Evolutionary conservation across 2,888 invertebrate species (phyloP).

Genomic region (Oeneis ivallda): DNA sequence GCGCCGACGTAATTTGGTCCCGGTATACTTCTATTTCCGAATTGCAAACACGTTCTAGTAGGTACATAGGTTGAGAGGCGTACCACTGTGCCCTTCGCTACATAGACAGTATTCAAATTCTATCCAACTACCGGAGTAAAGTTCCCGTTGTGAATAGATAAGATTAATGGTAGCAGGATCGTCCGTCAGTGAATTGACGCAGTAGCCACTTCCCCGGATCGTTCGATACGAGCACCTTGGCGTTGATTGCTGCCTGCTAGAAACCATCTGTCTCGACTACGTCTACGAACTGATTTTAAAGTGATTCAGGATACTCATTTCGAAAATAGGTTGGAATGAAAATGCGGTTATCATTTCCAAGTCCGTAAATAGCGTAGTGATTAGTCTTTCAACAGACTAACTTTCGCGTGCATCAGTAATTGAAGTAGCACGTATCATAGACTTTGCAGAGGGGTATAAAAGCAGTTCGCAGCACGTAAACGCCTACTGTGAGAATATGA

Average conservation of each 20-base stretch:
- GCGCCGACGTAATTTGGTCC: slow-evolving; percentile 39
- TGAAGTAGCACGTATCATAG: slow-evolving; percentile 45
- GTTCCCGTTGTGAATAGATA: slow-evolving; percentile 66
- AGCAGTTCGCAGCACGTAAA: slow-evolving; percentile 41
- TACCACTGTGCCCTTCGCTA: slow-evolving; percentile 44
- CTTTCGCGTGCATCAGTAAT: slow-evolving; percentile 48
- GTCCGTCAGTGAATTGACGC: slow-evolving; percentile 53
- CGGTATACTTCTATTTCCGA: slow-evolving; percentile 45
- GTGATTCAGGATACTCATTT: slow-evolving; percentile 35
- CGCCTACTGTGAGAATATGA: slow-evolving; percentile 40
- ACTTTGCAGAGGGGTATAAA: slow-evolving; percentile 35
- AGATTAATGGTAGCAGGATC: slow-evolving; percentile 63
- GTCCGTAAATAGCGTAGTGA: slow-evolving; percentile 47
- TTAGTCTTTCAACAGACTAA: slow-evolving; percentile 45
- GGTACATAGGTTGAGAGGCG: slow-evolving; percentile 41
- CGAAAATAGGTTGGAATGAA: slow-evolving; percentile 39
- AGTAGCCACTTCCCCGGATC: slow-evolving; percentile 41
- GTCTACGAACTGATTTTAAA: slow-evolving; percentile 24
- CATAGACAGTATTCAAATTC: slow-evolving; percentile 64
- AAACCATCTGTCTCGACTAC: slow-evolving; percentile 17
- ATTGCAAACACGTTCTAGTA: slow-evolving; percentile 48
- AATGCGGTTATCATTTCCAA: slow-evolving; percentile 47
- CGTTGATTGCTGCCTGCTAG: slow-evolving; percentile 48
- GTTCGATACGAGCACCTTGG: slow-evolving; percentile 48
- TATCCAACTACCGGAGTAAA: slow-evolving; percentile 55